Evolutionary conservation across 1,140 invertebrate species (phyloP), one percentile per base, ranked within the genome.

Genomic region (Triops cancriformis): DNA sequence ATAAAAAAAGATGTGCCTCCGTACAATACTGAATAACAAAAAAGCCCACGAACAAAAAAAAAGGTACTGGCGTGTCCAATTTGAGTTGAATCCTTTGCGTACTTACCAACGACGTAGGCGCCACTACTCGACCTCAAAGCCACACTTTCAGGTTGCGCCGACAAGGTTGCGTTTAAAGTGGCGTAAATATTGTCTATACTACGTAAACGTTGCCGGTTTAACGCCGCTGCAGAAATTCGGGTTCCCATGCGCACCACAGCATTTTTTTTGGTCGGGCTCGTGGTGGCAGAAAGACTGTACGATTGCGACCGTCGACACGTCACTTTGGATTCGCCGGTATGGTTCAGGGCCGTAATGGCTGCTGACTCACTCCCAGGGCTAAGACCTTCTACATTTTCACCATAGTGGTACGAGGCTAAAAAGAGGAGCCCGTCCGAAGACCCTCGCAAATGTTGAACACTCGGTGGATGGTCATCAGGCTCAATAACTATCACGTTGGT

Each of bases 181-280:
- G 72, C 42, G 64, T 64, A 64, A 23, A 64, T 64, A 64, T 64
- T 64, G 14, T 78, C 77, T 41, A 73, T 41, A 43, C 64, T 72
- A 26, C 77, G 72, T 72, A 78, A 43, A 73, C 72, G 37, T 45
- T 78, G 72, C 9, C 77, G 77, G 43, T 73, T 73, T 31, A 78
- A 26, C 7, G 77, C 77, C 26, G 73, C 72, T n/a, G 77, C 64
- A 18, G 77, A 78, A 31, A 78, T 43, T 73, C 51, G 73, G 12
- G 77, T 78, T 18, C 77, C 77, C 77, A 78, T 78, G 11, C 77
- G 77, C 1, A 78, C 77, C 42, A 78, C 26, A 45, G 77, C 74
- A 23, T 26, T 73, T 45, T 78, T 78, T 64, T 64, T 64, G 51
- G 51, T 23, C 51, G 51, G 51, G 23, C 51, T 64, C 6, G 51